Base-by-base conservation (phyloP, 2,797 vertebrate species). In the Manis javanica region DNA sequence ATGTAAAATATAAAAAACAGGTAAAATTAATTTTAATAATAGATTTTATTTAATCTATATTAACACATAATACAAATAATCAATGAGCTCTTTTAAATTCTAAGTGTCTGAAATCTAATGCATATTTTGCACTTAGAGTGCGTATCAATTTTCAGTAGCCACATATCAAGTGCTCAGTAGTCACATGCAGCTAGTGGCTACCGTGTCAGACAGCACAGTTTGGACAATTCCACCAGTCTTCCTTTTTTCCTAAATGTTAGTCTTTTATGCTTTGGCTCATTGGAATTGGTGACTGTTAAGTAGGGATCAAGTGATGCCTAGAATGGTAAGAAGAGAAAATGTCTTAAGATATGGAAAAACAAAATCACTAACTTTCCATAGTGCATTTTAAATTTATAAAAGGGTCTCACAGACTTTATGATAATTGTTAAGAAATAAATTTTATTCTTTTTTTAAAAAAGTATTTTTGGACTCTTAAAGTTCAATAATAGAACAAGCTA, bases 21-120 rank as follows among this genome's bases (percentile, higher is more conserved):
- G 24, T 92, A 90, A 90, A 89, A 78, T 78, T 39, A 77, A 91
- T 63, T 83, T 64, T 49, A 74, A 15, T 71, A 55, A 78, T 31
- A 75, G 13, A 64, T 72, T 82, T 77, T 64, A 72, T 53, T 90
- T 84, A 77, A n/a, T 71, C 10, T 12, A 59, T 89, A 66, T 85
- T 78, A 79, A 61, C 14, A 69, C 39, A 1, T 34, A 66, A 79
- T 46, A 46, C 95, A 57, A 93, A 93, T 77, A 39, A 42, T 71
- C 7, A 42, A 10, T 7, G 12, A 93, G 21, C 19, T 53, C 15
- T 53, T 95, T 94, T 82, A 66, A 3, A 69, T 39, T 87, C 9
- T 14, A 66, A 72, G n/a, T 79, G 14, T 88, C 57, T 79, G 18
- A 86, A 83, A 93, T 78, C 12, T 31, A 29, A 79, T 72, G 9